These are phyloP conservation scores for Tortrix viridana DNA, from an alignment of 2,888 invertebrate genomes.

Conservation along the genomic window DNA sequence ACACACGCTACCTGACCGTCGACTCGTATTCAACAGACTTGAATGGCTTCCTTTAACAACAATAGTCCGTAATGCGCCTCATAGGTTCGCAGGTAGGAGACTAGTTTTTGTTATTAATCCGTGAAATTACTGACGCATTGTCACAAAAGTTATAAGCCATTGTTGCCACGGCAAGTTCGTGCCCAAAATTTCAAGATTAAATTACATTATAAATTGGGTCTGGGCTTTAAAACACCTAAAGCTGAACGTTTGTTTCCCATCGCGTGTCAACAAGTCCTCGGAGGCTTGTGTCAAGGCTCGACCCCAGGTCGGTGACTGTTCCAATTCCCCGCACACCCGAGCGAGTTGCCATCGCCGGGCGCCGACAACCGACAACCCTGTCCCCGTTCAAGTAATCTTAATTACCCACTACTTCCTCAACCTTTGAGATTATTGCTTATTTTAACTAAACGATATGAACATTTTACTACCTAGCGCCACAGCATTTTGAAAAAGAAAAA, in stretches of 20 bases:
- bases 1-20: constrained; percentile 77
- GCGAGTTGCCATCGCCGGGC: constrained; percentile 35
- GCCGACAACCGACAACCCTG: constrained; percentile 56
- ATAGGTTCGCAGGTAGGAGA: constrained; percentile 70
- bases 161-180: constrained; percentile 7
- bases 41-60: constrained; percentile 73
- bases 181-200: constrained; percentile 22
- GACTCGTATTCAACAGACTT: constrained; percentile 64
- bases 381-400: constrained; percentile 62
- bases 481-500: no score
- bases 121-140: constrained; percentile 40
- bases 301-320: constrained; percentile 55
- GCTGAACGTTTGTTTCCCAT: constrained; percentile 45
- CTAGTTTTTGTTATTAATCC: constrained; percentile 54
- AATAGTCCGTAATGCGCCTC: constrained; percentile 61
- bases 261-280: constrained; percentile 52
- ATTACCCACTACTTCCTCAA: constrained; percentile 53
- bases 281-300: constrained; percentile 51
- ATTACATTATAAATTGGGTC: constrained; percentile 21
- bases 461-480: background rate
- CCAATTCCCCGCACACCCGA: constrained; percentile 48
- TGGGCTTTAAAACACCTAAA: background rate
- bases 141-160: constrained; percentile 30
- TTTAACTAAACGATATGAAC: no score
- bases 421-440: constrained; percentile 22